Conservation (phyloP, 2,888 invertebrate genomes). For the Drosophila lutescens region DNA sequence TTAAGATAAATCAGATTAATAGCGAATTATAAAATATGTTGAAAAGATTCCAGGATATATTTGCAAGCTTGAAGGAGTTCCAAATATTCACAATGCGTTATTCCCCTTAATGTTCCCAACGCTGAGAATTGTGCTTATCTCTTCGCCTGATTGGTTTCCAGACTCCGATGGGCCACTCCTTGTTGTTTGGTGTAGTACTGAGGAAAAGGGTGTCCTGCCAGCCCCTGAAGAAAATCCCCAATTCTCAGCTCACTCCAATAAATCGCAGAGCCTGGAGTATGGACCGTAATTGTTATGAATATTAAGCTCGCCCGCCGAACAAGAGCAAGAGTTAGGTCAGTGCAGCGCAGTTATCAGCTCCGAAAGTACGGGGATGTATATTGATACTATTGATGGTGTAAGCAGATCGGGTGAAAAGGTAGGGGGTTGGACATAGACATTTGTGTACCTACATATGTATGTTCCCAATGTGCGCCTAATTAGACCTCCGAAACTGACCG, state of each 20-base stretch:
- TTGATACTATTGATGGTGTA: neutral
- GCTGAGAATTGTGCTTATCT: neutral
- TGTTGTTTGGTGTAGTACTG: too few species aligned
- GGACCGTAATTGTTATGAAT: constrained; percentile 47
- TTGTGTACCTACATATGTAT: constrained; percentile 55
- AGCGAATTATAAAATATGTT: neutral
- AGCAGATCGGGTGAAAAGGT: neutral
- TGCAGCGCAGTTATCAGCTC: neutral
- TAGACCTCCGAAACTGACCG: constrained; percentile 41
- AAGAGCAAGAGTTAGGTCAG: constrained; percentile 33
- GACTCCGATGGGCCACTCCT: neutral
- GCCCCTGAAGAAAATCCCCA: constrained; percentile 1
- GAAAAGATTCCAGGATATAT: too few species aligned
- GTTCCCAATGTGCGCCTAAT: constrained; percentile 58
- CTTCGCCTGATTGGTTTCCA: constrained; percentile 1
- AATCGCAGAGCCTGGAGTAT: constrained; percentile 13
- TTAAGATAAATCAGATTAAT: neutral
- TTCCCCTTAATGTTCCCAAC: neutral
- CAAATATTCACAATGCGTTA: neutral
- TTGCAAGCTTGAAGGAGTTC: too few species aligned
- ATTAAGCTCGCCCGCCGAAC: too few species aligned
- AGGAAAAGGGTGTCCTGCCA: neutral
- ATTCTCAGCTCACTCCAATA: constrained; percentile 9
- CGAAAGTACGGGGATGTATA: neutral
- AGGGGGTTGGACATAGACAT: constrained; percentile 14